phyloP scores from a whole-genome alignment of 1,140 invertebrate species.

The Heterodera schachtii region DNA sequence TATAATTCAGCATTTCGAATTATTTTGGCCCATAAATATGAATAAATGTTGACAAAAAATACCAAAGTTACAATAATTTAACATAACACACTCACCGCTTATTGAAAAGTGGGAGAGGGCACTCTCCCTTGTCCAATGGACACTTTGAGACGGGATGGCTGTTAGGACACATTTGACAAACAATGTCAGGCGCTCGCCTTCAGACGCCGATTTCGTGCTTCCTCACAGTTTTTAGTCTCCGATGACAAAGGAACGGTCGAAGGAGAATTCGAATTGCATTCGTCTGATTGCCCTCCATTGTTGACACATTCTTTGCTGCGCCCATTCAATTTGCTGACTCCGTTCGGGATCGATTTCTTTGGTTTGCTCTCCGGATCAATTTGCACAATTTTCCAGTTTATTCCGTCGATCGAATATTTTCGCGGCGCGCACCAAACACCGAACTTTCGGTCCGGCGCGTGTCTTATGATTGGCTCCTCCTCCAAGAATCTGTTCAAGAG shows the following conservation, averaged over 20 bases:
- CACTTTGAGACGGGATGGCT: no score
- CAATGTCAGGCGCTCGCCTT: no score
- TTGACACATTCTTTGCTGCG: neutral
- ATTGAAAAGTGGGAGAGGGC: no score
- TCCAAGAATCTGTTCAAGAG: neutral
- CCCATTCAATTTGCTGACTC: neutral
- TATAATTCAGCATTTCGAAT: no score
- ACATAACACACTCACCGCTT: no score
- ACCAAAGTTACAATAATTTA: no score
- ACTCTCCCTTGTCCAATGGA: no score
- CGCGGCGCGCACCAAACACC: slow-evolving; percentile 21
- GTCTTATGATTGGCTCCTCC: neutral
- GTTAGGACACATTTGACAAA: no score
- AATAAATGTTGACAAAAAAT: no score
- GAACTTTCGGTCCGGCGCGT: slow-evolving; percentile 1
- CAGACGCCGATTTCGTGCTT: no score
- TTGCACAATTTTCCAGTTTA: slow-evolving; percentile 15
- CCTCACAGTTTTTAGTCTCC: no score
- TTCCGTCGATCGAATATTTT: slow-evolving; percentile 5
- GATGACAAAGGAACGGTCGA: neutral
- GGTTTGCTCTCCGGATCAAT: neutral
- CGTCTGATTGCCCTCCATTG: neutral
- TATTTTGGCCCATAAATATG: no score
- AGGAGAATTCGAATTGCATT: neutral
- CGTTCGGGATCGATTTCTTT: neutral